phyloP scores from a whole-genome alignment of 2,113 vertebrate genomes.

The Embiotoca jacksoni region DNA sequence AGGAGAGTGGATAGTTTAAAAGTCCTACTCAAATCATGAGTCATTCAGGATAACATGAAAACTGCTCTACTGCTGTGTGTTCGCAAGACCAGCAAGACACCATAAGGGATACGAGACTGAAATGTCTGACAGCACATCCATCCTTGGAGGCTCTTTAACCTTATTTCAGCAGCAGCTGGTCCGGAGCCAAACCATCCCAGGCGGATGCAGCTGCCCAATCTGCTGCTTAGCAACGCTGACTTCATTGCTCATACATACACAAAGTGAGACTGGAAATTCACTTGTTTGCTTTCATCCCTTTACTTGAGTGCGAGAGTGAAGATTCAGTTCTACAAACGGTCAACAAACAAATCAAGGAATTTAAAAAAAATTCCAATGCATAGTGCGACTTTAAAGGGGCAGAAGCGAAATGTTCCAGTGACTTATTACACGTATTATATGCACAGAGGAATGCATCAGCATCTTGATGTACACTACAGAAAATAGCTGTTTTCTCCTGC shows the following conservation, averaged over 20 bases:
- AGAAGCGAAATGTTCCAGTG: no score
- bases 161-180: conserved; percentile 71
- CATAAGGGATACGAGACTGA: conserved; percentile 19
- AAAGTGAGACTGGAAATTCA: background rate
- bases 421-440: background rate
- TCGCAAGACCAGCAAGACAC: background rate
- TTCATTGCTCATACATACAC: background rate
- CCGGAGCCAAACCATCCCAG: conserved; percentile 44
- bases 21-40: background rate
- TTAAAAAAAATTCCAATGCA: no score
- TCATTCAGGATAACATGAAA: background rate
- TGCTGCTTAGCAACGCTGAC: conserved; percentile 43
- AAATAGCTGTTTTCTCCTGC: background rate
- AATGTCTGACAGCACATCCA: conserved; percentile 22
- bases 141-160: conserved; percentile 65
- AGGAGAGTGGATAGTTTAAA: background rate
- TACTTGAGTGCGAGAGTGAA: no score
- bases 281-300: no score
- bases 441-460: background rate
- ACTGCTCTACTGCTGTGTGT: background rate
- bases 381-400: no score
- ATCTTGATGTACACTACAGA: background rate
- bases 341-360: no score
- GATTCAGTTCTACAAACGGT: no score
- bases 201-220: conserved; percentile 71